Percentiles rank a stretch among this genome's conserved stretches.
These are phyloP conservation scores for Nothobranchius kuhntae DNA, from an alignment of 2,113 vertebrate genomes.

Conservation along the genomic window DNA sequence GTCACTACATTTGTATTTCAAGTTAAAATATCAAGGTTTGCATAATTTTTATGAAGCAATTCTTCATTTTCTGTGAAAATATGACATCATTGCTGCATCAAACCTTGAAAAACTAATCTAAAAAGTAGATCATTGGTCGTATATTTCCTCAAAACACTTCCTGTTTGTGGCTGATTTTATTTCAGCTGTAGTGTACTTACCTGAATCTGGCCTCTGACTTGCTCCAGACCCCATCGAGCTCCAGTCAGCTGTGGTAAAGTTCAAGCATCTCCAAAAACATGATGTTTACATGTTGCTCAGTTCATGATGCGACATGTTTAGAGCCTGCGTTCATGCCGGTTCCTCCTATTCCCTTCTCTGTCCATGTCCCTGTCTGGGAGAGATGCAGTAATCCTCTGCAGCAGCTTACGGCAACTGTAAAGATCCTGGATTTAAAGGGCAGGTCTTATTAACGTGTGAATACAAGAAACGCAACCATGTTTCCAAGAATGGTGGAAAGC, in stretches of 20 bases:
- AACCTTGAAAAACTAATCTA: background rate
- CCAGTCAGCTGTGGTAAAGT: constrained; percentile 26
- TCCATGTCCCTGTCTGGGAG: constrained; percentile 15
- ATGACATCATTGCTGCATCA: background rate
- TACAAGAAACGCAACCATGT: background rate
- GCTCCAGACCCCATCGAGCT: constrained; percentile 74
- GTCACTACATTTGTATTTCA: background rate
- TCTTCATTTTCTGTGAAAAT: no score
- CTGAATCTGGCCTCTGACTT: constrained; percentile 66
- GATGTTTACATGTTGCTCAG: background rate
- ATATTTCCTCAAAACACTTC: no score
- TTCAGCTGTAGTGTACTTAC: constrained; percentile 41
- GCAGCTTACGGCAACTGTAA: constrained; percentile 10
- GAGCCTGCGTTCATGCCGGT: background rate
- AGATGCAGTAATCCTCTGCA: constrained; percentile 38
- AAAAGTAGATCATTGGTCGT: no score
- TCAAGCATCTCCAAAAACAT: constrained; percentile 8
- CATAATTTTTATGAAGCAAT: no score
- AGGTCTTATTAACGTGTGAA: constrained; percentile 1
- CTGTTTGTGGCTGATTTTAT: no score
- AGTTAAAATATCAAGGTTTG: background rate
- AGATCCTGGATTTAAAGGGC: constrained; percentile 29
- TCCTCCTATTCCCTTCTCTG: background rate
- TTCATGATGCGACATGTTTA: background rate
- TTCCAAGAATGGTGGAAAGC: background rate